phyloP scores from a whole-genome alignment of 2,888 invertebrate genomes.

The Drosophila hamatofila region DNA sequence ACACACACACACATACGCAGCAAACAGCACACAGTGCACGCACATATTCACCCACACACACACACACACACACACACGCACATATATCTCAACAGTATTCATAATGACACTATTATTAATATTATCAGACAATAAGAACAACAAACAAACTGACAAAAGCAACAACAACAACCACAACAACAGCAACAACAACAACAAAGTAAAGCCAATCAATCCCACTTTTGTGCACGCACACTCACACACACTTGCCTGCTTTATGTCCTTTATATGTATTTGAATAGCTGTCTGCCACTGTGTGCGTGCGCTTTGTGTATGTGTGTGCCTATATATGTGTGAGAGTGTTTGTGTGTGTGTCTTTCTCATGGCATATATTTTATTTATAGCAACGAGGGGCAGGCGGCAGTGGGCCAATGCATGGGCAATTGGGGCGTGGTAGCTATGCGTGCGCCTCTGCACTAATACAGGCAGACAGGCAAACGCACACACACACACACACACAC shows the following conservation, averaged over 20 bases:
- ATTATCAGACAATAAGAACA: slow-evolving; percentile 57
- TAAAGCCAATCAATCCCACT: slow-evolving; percentile 70
- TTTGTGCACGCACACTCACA: slow-evolving; percentile 26
- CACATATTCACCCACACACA: not conserved
- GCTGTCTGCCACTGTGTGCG: not conserved
- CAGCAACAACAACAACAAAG: slow-evolving; percentile 9
- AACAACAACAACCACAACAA: not conserved
- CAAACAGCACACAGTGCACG: too few species aligned
- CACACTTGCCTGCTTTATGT: slow-evolving; percentile 2
- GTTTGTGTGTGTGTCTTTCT: slow-evolving; percentile 12
- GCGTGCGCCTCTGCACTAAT: slow-evolving; percentile 21
- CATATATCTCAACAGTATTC: slow-evolving; percentile 20
- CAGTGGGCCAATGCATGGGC: slow-evolving; percentile 15
- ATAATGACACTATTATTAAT: slow-evolving; percentile 55
- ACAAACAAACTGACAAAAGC: slow-evolving; percentile 13
- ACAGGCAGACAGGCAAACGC: slow-evolving; percentile 4
- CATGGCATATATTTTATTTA: slow-evolving; percentile 68
- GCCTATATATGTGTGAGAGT: slow-evolving; percentile 1
- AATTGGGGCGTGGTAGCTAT: slow-evolving; percentile 13
- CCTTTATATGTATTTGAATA: slow-evolving; percentile 8
- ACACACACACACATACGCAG: not conserved
- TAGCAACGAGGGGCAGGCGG: slow-evolving; percentile 68
- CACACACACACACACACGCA: not conserved
- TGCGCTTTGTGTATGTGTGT: slow-evolving; percentile 4
- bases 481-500: slow-evolving; percentile 6